Percentiles rank a stretch among this genome's conserved stretches.
Evolutionary conservation across 35 echinoderm and acorn worm genomes (phyloP).

Genomic region (Holothuria glaberrima): DNA sequence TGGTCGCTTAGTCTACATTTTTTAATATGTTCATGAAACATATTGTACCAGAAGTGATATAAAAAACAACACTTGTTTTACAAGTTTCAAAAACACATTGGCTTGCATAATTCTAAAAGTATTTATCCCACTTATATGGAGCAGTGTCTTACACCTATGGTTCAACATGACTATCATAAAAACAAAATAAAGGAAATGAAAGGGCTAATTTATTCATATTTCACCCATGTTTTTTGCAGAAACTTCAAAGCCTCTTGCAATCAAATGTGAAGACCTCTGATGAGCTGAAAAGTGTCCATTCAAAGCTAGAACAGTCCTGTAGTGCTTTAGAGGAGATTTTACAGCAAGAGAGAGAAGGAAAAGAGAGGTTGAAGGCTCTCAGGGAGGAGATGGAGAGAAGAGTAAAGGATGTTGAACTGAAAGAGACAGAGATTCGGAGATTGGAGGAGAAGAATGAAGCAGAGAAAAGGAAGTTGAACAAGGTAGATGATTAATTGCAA

Average conservation of each 20-base stretch:
- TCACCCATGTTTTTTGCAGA: background rate
- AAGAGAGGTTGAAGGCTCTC: conserved; percentile 14
- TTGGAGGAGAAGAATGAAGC: conserved; percentile 9
- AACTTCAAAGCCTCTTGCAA: conserved; percentile 21
- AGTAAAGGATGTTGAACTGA: background rate
- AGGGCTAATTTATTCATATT: too few species aligned
- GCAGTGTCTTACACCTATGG: too few species aligned
- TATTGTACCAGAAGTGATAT: too few species aligned
- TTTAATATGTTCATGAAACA: too few species aligned
- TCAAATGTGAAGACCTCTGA: conserved; percentile 2
- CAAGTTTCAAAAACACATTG: too few species aligned
- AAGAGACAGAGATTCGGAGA: background rate
- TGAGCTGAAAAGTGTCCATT: conserved; percentile 24
- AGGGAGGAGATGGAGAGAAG: conserved; percentile 26
- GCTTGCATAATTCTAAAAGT: too few species aligned
- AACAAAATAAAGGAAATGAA: too few species aligned
- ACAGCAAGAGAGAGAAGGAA: conserved; percentile 40
- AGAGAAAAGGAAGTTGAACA: conserved; percentile 25
- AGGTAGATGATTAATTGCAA: background rate
- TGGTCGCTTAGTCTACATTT: too few species aligned
- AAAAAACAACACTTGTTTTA: too few species aligned
- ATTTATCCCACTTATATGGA: too few species aligned
- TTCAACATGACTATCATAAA: too few species aligned
- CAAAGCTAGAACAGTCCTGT: conserved; percentile 40
- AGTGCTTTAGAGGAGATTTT: conserved; percentile 55